phyloP scores from a whole-genome alignment of 2,113 vertebrate genomes.

The Bombycilla garrulus region DNA sequence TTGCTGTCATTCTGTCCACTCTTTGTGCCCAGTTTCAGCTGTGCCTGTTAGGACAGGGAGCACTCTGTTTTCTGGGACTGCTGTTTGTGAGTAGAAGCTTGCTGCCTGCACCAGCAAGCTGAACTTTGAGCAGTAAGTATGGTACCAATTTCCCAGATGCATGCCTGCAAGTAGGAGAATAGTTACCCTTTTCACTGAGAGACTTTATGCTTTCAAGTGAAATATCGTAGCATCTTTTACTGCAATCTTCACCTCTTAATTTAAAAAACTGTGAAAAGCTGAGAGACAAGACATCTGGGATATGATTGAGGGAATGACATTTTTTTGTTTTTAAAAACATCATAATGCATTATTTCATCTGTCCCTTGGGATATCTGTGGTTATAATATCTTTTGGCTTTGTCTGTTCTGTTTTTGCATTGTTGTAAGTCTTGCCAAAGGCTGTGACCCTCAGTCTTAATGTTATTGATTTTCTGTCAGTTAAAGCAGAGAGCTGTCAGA shows the following conservation, averaged over 20 bases:
- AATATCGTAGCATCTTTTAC: not conserved
- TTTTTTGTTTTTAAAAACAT: not conserved
- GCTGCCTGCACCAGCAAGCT: not conserved
- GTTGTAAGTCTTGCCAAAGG: constrained; percentile 29
- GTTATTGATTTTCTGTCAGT: constrained; percentile 14
- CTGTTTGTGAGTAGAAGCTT: not conserved
- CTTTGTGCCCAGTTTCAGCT: not conserved
- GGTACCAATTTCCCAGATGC: not conserved
- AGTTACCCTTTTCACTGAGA: not conserved
- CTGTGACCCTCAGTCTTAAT: not conserved
- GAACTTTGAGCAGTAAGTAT: not conserved
- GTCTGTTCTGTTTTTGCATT: not conserved
- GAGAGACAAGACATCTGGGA: not conserved
- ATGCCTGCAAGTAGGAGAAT: not conserved
- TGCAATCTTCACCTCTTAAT: not conserved
- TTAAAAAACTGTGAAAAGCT: not conserved
- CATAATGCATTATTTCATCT: constrained; percentile 22
- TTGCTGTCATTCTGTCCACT: not conserved
- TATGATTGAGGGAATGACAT: not conserved
- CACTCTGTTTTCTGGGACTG: not conserved
- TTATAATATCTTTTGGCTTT: constrained; percentile 19
- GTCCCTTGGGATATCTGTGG: not conserved
- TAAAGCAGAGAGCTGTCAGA: not conserved
- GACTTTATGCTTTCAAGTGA: not conserved
- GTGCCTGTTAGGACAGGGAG: not conserved